Conservation (phyloP, 2,888 invertebrate genomes). For the Diarsia brunnea region DNA sequence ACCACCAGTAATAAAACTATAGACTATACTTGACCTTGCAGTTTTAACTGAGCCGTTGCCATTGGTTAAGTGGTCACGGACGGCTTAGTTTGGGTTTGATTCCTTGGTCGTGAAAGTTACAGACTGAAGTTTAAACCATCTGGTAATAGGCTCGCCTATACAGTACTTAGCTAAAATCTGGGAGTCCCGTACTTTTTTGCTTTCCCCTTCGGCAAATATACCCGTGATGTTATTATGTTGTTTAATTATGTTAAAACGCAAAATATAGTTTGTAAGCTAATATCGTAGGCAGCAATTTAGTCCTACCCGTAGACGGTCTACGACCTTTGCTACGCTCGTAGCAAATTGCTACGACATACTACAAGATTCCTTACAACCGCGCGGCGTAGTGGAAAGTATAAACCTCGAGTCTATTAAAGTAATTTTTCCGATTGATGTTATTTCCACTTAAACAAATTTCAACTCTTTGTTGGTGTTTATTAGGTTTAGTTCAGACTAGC, state of each 20-base stretch:
- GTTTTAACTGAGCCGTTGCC: not conserved
- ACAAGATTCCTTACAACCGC: slow-evolving; percentile 34
- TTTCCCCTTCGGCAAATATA: not conserved
- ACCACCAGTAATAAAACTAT: not conserved
- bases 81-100: not conserved
- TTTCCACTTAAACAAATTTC: not conserved
- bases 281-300: not conserved
- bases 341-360: slow-evolving; percentile 28
- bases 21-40: not conserved
- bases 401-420: not conserved
- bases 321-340: slow-evolving; percentile 52
- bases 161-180: no score
- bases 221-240: not conserved
- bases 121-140: not conserved
- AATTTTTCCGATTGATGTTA: not conserved
- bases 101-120: not conserved
- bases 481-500: not conserved
- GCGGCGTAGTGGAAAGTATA: not conserved
- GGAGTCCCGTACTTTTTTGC: not conserved
- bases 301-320: slow-evolving; percentile 29
- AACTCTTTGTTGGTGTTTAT: not conserved
- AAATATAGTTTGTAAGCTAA: not conserved
- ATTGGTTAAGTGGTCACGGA: not conserved
- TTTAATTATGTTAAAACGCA: not conserved
- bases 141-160: not conserved